A percentile compares a stretch with the other conserved stretches of the same genome.
Conservation (phyloP, 2,113 vertebrate genomes). For the Anarhynchus alexandrinus region DNA sequence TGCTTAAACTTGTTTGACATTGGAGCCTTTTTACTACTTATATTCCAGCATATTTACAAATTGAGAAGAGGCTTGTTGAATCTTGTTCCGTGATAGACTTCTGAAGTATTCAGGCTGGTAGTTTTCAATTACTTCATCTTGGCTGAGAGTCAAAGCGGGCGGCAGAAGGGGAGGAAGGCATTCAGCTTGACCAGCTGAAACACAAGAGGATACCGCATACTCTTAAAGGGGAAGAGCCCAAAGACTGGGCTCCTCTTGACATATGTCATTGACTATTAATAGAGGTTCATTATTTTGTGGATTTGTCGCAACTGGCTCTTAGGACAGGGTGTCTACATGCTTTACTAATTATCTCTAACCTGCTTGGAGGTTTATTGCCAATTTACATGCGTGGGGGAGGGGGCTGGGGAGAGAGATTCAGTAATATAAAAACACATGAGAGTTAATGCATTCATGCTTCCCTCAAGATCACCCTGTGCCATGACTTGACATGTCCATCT, state of each 20-base stretch:
- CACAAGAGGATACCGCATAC: neutral
- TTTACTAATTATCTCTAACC: conserved; percentile 72
- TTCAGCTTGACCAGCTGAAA: conserved; percentile 46
- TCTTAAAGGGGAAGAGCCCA: conserved; percentile 19
- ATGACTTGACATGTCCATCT: conserved; percentile 29
- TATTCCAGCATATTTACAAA: conserved; percentile 66
- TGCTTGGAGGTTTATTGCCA: conserved; percentile 66
- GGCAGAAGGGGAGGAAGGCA: neutral
- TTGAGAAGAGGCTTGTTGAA: conserved; percentile 64
- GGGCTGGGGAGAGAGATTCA: neutral
- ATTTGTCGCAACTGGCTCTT: conserved; percentile 67
- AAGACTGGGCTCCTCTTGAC: neutral
- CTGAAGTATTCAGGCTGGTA: conserved; percentile 38
- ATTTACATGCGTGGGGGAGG: conserved; percentile 53
- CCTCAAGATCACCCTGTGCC: conserved; percentile 37
- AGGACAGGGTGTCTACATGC: conserved; percentile 62
- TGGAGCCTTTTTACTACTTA: conserved; percentile 43
- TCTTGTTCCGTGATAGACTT: conserved; percentile 62
- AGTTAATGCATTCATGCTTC: conserved; percentile 41
- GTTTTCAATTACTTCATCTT: conserved; percentile 64
- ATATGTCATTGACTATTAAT: conserved; percentile 69
- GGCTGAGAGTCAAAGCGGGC: conserved; percentile 44
- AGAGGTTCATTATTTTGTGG: conserved; percentile 65
- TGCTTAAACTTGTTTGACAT: conserved; percentile 67
- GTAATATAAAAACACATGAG: conserved; percentile 21